phyloP scores from a whole-genome alignment of 1,140 invertebrate genomes.

The Drosophila mayri region DNA sequence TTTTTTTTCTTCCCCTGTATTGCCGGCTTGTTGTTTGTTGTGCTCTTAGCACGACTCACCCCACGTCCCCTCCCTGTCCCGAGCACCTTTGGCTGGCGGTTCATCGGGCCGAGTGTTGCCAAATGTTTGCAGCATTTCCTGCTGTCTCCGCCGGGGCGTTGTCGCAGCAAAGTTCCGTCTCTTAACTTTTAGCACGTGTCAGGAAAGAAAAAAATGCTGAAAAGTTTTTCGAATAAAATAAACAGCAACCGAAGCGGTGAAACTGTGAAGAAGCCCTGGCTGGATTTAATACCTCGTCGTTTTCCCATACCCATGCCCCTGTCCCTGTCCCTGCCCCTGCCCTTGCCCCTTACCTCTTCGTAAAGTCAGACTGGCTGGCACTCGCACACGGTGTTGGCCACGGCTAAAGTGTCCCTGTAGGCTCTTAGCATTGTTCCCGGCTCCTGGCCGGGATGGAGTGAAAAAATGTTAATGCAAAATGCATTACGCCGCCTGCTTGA shows the following conservation, averaged over 20 bases:
- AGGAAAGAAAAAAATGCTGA: slow-evolving; percentile 49
- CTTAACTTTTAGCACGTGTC: slow-evolving; percentile 77
- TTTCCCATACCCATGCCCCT: background rate
- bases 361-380: slow-evolving; percentile 40
- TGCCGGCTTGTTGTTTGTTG: slow-evolving; percentile 38
- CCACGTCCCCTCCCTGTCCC: slow-evolving; percentile 12
- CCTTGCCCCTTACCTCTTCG: background rate
- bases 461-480: slow-evolving; percentile 80
- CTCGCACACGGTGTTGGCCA: slow-evolving; percentile 40
- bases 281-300: slow-evolving; percentile 41
- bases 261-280: slow-evolving; percentile 36
- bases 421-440: slow-evolving; percentile 44
- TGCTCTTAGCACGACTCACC: slow-evolving; percentile 24
- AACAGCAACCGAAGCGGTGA: slow-evolving; percentile 23
- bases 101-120: slow-evolving; percentile 72
- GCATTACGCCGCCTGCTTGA: slow-evolving; percentile 75
- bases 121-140: slow-evolving; percentile 81
- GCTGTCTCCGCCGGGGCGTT: slow-evolving; percentile 67
- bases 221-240: slow-evolving; percentile 44
- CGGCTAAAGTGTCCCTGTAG: slow-evolving; percentile 60
- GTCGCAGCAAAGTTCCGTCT: slow-evolving; percentile 39
- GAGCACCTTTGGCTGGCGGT: slow-evolving; percentile 31
- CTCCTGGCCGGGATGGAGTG: slow-evolving; percentile 20
- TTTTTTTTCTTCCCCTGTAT: background rate
- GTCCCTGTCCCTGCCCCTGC: background rate